Evolutionary conservation across 1,140 invertebrate species (phyloP).

Genomic region (Bursaphelenchus mucronatus): DNA sequence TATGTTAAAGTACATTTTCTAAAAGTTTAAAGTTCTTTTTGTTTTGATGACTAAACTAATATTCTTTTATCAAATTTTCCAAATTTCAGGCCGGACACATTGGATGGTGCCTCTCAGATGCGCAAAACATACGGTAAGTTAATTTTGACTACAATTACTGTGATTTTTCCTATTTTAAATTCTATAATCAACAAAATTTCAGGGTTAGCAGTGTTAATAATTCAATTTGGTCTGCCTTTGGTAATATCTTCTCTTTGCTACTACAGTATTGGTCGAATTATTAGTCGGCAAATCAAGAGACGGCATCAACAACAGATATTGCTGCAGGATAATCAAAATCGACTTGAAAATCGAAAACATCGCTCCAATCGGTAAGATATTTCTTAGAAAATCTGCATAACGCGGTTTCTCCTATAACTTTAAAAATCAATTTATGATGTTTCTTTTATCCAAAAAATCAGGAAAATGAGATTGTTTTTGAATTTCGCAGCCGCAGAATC

Average conservation of each 20-base stretch:
- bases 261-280: conserved; percentile 47
- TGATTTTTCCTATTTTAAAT: neutral
- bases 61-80: conserved; percentile 10
- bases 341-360: conserved; percentile 50
- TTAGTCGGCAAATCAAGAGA: conserved; percentile 48
- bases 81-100: conserved; percentile 51
- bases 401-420: too few relatives aligned
- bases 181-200: neutral
- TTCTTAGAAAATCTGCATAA: too few relatives aligned
- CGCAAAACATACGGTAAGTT: conserved; percentile 49
- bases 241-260: conserved; percentile 57
- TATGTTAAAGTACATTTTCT: conserved; percentile 15
- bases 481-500: too few relatives aligned
- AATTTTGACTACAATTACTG: neutral
- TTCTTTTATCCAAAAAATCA: too few relatives aligned
- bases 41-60: too few relatives aligned
- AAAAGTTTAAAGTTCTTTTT: conserved; percentile 22
- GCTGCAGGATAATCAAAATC: conserved; percentile 50
- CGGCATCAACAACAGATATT: conserved; percentile 51
- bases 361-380: conserved; percentile 38
- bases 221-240: conserved; percentile 56
- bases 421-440: too few relatives aligned
- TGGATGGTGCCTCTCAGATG: conserved; percentile 38
- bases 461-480: too few relatives aligned
- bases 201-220: conserved; percentile 44